Percentiles rank a stretch among this genome's conserved stretches.
These are phyloP conservation scores for Cryptophagus acutangulus DNA, from an alignment of 2,888 invertebrate species.

Conservation along the genomic window DNA sequence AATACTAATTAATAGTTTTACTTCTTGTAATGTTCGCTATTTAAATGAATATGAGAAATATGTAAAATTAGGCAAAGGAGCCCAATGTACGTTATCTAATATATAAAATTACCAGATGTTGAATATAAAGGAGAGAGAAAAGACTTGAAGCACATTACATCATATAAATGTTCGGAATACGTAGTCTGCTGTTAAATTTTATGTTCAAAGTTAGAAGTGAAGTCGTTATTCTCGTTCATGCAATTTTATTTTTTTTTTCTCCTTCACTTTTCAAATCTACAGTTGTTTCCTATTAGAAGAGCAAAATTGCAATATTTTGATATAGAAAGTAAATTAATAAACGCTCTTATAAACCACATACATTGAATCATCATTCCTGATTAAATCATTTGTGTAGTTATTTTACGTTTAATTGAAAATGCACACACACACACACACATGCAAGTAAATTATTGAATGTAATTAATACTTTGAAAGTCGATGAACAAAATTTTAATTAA, in stretches of 20 bases:
- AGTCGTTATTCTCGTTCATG: conserved; percentile 30
- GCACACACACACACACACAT: too few species aligned
- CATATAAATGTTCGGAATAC: conserved; percentile 33
- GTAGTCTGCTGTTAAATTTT: conserved; percentile 40
- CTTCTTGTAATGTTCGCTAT: not conserved
- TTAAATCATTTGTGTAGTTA: too few species aligned
- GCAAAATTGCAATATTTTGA: too few species aligned
- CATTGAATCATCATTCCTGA: too few species aligned
- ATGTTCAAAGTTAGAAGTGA: conserved; percentile 37
- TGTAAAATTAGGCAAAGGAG: too few species aligned
- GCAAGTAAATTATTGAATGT: too few species aligned
- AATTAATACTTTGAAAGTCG: too few species aligned
- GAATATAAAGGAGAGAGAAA: conserved; percentile 16
- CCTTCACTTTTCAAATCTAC: not conserved
- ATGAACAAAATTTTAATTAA: too few species aligned
- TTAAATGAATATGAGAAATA: not conserved
- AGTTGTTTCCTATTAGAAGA: not conserved
- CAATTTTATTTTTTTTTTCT: conserved; percentile 15
- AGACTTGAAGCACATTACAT: conserved; percentile 20
- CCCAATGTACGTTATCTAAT: too few species aligned
- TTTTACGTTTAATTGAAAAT: too few species aligned
- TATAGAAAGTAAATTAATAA: too few species aligned
- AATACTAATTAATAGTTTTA: not conserved
- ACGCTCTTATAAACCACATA: too few species aligned
- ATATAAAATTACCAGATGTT: conserved; percentile 33